phyloP scores from a whole-genome alignment of 2,113 vertebrate species.

The Dascyllus trimaculatus region DNA sequence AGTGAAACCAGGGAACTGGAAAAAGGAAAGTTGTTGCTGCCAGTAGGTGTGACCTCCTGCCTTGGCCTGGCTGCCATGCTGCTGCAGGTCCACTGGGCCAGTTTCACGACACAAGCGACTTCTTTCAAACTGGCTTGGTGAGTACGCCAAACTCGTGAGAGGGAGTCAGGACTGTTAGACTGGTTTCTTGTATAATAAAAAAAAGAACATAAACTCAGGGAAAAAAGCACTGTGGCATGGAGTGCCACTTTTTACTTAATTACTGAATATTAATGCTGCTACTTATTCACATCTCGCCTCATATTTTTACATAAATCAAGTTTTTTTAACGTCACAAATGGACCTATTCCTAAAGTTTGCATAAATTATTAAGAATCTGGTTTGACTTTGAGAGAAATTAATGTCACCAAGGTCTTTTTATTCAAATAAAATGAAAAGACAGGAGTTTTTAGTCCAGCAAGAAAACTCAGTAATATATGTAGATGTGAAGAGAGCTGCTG shows the following conservation, averaged over 20 bases:
- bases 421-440: not conserved
- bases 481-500: conserved; percentile 22
- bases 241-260: not conserved
- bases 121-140: conserved; percentile 62
- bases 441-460: not conserved
- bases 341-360: not conserved
- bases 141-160: conserved; percentile 38
- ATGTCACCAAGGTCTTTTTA: not conserved
- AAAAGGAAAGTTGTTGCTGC: conserved; percentile 24
- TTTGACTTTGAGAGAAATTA: not conserved
- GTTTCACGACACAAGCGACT: conserved; percentile 32
- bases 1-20: conserved; percentile 32
- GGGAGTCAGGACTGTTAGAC: conserved; percentile 48
- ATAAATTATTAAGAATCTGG: not conserved
- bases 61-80: conserved; percentile 16
- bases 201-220: not conserved
- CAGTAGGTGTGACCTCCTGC: conserved; percentile 52
- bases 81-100: conserved; percentile 24
- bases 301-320: not conserved
- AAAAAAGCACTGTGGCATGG: conserved; percentile 11
- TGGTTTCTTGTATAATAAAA: conserved; percentile 54
- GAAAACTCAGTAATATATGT: conserved; percentile 18
- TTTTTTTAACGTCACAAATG: not conserved
- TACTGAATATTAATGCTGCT: not conserved
- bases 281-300: not conserved